Evolutionary conservation across 2,113 vertebrate species (phyloP), one percentile per base, ranked within the genome.

Genomic region (Melanerpes aurifrons): DNA sequence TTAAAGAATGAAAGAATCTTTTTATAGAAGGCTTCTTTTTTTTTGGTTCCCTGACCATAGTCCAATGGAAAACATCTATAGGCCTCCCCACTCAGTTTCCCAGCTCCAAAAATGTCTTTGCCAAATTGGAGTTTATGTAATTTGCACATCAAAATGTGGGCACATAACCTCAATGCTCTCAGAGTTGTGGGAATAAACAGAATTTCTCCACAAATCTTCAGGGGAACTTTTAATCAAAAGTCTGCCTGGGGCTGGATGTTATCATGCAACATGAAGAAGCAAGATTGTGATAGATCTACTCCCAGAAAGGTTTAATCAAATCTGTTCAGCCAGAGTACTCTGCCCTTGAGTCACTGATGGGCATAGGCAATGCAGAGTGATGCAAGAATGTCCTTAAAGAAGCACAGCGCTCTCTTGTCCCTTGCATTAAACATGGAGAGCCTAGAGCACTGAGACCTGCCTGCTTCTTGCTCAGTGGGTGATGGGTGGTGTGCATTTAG

Each of bases 111-210:
- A 63, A 61, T 11, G 28, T 71, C 75, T 77, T 92, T 96, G 93
- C 93, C 91, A 96, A 93, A 74, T 68, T 74, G 66, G 69, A 96
- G 73, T 95, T 95, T 74, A 86, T 86, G 85, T 94, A 94, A 96
- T 96, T 96, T 96, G 91, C 94, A 96, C 95, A 96, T 96, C 95
- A 96, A 95, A 96, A 96, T 96, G 93, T 90, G 76, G 82, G 93
- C 91, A 83, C 66, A 58, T 80, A 94, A 91, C 76, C 87, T 93
- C 89, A 94, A 8, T 94, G 70, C 73, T 94, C 90, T 91, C 58
- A 68, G 90, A 96, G 79, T 92, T 92, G 90, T 95, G 95, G 82
- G 92, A 95, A 96, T 96, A 94, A 96, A 95, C 85, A 96, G 87
- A 86, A 96, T 95, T 96, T 96, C 91, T 95, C 87, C 90, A 94